Evolutionary conservation across 2,797 vertebrate species (phyloP).

Genomic region (Siniperca scherzeri): DNA sequence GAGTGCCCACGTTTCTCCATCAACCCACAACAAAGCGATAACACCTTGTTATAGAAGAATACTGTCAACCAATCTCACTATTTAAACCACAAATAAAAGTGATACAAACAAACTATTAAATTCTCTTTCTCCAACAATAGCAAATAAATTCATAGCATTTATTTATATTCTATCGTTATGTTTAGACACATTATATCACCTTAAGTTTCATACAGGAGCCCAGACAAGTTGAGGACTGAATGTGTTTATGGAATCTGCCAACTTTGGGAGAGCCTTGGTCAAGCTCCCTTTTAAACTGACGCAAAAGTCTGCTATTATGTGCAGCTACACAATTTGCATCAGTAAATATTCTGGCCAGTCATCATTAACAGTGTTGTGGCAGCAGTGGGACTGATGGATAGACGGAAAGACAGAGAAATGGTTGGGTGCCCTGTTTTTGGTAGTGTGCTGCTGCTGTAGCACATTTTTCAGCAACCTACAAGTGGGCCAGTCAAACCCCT

Average conservation of each 20-base stretch:
- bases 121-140: neutral
- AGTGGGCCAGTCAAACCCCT: conserved; percentile 65
- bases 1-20: neutral
- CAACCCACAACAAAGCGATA: neutral
- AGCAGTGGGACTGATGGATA: conserved; percentile 9
- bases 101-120: no score
- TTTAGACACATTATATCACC: neutral
- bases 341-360: conserved; percentile 29
- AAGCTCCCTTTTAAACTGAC: neutral
- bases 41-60: neutral
- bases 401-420: conserved; percentile 16
- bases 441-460: conserved; percentile 17
- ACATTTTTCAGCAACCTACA: conserved; percentile 42
- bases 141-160: neutral
- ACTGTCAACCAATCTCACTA: neutral
- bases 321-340: conserved; percentile 15
- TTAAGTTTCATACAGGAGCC: neutral
- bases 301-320: neutral
- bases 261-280: neutral
- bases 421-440: conserved; percentile 28
- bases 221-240: neutral
- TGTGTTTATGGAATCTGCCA: neutral
- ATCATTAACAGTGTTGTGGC: conserved; percentile 16
- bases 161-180: neutral
- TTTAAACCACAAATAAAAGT: neutral